Conservation (phyloP, 2,797 vertebrate species). For the Clarias laeviceps region DNA sequence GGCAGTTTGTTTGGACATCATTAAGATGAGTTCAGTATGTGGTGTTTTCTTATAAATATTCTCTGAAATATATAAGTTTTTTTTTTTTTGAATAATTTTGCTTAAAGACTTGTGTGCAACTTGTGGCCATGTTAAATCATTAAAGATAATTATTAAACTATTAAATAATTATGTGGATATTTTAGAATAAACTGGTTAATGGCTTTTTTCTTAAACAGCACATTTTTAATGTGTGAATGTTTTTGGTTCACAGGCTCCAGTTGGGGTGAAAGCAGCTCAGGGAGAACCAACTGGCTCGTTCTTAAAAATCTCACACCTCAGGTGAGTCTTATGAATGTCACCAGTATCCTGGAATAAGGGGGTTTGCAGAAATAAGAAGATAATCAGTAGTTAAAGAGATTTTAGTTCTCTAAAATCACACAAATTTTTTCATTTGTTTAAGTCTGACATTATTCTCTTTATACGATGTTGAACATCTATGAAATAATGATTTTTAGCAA, state of each 20-base stretch:
- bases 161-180: not conserved
- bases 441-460: not conserved
- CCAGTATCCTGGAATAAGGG: too few species aligned
- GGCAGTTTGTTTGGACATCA: too few species aligned
- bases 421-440: not conserved
- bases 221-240: not conserved
- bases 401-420: not conserved
- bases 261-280: constrained; percentile 98
- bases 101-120: too few species aligned
- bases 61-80: too few species aligned
- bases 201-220: too few species aligned
- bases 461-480: not conserved
- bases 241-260: constrained; percentile 80
- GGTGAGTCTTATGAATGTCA: constrained; percentile 69
- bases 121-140: not conserved
- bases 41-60: too few species aligned
- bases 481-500: not conserved
- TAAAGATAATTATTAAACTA: not conserved
- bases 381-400: not conserved
- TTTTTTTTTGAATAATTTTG: too few species aligned
- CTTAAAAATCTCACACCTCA: constrained; percentile 99
- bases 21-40: too few species aligned
- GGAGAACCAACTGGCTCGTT: constrained; percentile 98
- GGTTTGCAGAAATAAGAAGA: too few species aligned
- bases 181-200: not conserved